Conservation (phyloP, 2,888 invertebrate genomes). For the Bellardia bayeri region DNA sequence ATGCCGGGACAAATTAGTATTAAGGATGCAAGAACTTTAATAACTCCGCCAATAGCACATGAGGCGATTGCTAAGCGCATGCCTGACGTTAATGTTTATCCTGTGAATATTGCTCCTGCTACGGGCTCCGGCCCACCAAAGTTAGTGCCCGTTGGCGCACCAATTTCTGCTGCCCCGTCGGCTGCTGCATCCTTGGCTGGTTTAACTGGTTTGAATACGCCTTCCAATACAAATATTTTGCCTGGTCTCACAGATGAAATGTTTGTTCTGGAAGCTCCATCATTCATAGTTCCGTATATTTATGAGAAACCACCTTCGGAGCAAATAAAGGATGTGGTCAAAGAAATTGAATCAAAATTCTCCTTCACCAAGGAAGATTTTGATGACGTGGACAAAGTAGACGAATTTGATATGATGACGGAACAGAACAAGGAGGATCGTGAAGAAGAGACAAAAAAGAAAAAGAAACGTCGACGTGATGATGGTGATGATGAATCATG, state of each 20-base stretch:
- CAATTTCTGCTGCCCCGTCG: slow-evolving; percentile 72
- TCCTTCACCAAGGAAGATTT: slow-evolving; percentile 84
- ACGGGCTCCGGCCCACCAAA: slow-evolving; percentile 83
- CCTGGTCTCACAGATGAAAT: slow-evolving; percentile 95
- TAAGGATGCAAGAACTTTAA: slow-evolving; percentile 83
- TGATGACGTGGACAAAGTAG: slow-evolving; percentile 86
- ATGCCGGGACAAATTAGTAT: slow-evolving; percentile 80
- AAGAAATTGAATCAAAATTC: slow-evolving; percentile 87
- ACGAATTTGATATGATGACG: slow-evolving; percentile 85
- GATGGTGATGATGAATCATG: slow-evolving; percentile 87
- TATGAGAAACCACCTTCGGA: slow-evolving; percentile 95
- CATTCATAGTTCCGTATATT: slow-evolving; percentile 96
- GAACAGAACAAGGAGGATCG: slow-evolving; percentile 84
- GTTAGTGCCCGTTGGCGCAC: slow-evolving; percentile 75
- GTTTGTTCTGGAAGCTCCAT: slow-evolving; percentile 96
- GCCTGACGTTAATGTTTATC: slow-evolving; percentile 85
- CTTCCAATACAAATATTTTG: slow-evolving; percentile 87
- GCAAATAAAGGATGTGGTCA: slow-evolving; percentile 90
- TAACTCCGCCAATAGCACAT: slow-evolving; percentile 75
- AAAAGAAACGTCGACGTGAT: slow-evolving; percentile 82
- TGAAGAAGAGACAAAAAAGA: slow-evolving; percentile 79
- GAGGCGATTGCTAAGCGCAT: slow-evolving; percentile 71
- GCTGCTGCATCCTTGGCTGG: slow-evolving; percentile 74
- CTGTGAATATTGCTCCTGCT: slow-evolving; percentile 86
- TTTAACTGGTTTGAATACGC: slow-evolving; percentile 78